Evolutionary conservation across 2,113 vertebrate genomes (phyloP), one percentile per base, ranked within the genome.

Genomic region (Indicator indicator): DNA sequence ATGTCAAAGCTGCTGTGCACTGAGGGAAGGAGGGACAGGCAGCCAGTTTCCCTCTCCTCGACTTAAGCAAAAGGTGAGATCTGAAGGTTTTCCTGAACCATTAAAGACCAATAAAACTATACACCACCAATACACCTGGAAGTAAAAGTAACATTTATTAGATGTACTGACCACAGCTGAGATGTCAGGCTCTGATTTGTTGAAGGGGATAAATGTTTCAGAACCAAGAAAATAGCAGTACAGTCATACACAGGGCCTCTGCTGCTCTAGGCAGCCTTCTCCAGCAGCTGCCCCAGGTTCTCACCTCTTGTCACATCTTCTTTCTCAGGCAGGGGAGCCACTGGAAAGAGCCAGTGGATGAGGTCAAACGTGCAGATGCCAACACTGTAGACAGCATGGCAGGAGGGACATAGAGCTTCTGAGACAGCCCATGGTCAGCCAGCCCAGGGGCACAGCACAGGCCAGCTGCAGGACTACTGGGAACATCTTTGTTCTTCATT

Each of bases 381-480:
- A 98, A 10, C 33, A 96, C 95, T 6, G 96, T 95, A 16, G 96
- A 88, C 7, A 96, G 91, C 8, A 92, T 94, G 13, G 95, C 89
- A 55, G 95, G 95, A 93, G 96, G 95, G 55, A 98, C 79, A 42
- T 89, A 97, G 32, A 98, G 86, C 19, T 95, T 96, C 83, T 90
- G 90, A 52, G 96, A 88, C 8, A 69, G 36, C 84, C 75, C 63
- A 16, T 73, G 91, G 60, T 79, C 79, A 52, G 21, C 9, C 20
- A 63, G 40, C 21, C 28, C 58, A 15, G 28, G 46, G 27, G 83
- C 68, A 72, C 44, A 23, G 30, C 88, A 73, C n/a, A 88, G 38
- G 16, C 71, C 58, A 32, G 70, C 7, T 4, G 73, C 26, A 27
- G 54, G 77, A 30, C n/a, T 87, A 68, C 70, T 3, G 0, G 91